A percentile compares a stretch with the other conserved stretches of the same genome.
These are phyloP conservation scores for Megaustenia siamemsis DNA, from an alignment of 2,888 invertebrate species.

Conservation along the genomic window DNA sequence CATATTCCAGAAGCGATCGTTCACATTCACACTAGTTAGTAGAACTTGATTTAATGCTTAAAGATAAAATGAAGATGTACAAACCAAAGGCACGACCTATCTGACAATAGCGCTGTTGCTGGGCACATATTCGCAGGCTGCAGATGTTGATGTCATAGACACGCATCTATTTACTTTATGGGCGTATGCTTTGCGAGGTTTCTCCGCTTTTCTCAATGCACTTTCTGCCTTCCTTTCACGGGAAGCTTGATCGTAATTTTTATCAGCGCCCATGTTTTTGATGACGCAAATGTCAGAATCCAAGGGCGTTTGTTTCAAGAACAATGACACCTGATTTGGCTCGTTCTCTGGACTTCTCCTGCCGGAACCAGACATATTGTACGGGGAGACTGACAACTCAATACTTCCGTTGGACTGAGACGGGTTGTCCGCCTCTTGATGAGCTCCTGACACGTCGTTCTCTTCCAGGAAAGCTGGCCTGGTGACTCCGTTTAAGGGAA, in stretches of 20 bases:
- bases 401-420: neutral
- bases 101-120: constrained; percentile 16
- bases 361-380: neutral
- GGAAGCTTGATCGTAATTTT: neutral
- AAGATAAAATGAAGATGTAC: too few relatives aligned
- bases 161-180: constrained; percentile 25
- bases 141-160: neutral
- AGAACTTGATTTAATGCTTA: too few relatives aligned
- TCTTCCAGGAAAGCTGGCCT: neutral
- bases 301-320: neutral
- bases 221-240: neutral
- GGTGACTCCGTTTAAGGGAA: constrained; percentile 30
- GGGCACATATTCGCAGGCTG: neutral
- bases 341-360: neutral
- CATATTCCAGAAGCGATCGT: too few relatives aligned
- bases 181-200: constrained; percentile 20
- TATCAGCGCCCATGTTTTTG: neutral
- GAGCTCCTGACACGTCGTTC: neutral
- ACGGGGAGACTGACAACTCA: neutral
- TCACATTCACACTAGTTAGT: too few relatives aligned
- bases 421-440: neutral
- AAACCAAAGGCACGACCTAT: constrained; percentile 23
- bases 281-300: constrained; percentile 6
- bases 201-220: constrained; percentile 14
- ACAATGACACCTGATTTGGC: neutral